A percentile compares a stretch with the other conserved stretches of the same genome.
Evolutionary conservation across 2,888 invertebrate genomes (phyloP).

Genomic region (Chrysolina americana): DNA sequence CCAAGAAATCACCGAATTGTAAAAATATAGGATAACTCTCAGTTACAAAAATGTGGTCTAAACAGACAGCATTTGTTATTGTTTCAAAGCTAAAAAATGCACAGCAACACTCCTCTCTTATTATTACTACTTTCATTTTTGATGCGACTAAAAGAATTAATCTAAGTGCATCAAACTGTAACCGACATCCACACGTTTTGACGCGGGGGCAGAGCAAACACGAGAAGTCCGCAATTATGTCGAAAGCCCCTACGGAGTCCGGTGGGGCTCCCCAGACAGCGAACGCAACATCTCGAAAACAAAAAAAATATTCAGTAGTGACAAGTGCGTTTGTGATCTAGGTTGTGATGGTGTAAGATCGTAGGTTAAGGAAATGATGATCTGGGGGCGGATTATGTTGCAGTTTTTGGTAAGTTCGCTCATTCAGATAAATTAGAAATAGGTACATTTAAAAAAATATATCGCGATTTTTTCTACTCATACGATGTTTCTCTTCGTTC

Average conservation of each 20-base stretch:
- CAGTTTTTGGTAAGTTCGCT: not conserved
- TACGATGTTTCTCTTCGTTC: too few species aligned
- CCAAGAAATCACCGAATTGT: too few species aligned
- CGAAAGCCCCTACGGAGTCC: constrained; percentile 7
- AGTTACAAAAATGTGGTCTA: too few species aligned
- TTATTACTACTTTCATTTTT: not conserved
- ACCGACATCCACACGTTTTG: constrained; percentile 3
- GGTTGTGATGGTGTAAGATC: constrained; percentile 10
- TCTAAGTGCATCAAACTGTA: not conserved
- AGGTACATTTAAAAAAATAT: too few species aligned
- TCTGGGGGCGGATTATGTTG: constrained; percentile 19
- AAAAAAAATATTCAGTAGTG: constrained; percentile 7
- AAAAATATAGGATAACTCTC: too few species aligned
- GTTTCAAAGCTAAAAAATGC: not conserved
- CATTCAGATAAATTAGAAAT: too few species aligned
- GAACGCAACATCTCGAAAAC: not conserved
- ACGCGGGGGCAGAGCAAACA: not conserved
- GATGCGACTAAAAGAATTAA: not conserved
- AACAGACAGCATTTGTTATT: too few species aligned
- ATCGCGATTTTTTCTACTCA: too few species aligned
- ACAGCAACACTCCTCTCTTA: not conserved
- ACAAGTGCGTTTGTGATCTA: constrained; percentile 13
- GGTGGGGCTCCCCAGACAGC: constrained; percentile 13
- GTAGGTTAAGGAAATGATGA: constrained; percentile 10
- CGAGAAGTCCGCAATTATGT: constrained; percentile 21